phyloP scores from a whole-genome alignment of 2,113 vertebrate genomes.

The Campylomormyrus numenius region DNA sequence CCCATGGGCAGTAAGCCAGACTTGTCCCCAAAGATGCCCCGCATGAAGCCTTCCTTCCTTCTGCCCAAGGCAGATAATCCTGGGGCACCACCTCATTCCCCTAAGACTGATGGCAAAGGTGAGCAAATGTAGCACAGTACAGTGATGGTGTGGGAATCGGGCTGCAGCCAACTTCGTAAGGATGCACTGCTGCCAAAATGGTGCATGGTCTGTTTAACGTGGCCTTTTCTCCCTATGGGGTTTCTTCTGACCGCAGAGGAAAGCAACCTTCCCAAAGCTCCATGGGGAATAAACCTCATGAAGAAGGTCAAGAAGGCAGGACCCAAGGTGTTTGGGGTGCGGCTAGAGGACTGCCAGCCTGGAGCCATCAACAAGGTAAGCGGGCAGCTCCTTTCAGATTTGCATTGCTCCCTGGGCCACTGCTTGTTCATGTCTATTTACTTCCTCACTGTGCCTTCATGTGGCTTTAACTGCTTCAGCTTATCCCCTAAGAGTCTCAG shows the following conservation, averaged over 20 bases:
- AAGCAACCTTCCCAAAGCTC: conserved; percentile 60
- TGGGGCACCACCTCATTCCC: conserved; percentile 51
- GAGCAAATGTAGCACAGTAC: not conserved
- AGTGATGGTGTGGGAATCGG: not conserved
- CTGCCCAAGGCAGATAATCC: conserved; percentile 63
- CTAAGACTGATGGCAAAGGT: conserved; percentile 71
- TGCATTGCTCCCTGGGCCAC: not conserved
- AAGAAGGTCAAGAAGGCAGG: conserved; percentile 81
- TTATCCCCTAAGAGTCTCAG: not conserved
- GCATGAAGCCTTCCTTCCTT: conserved; percentile 79
- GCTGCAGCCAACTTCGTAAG: not conserved
- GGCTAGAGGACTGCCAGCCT: conserved; percentile 87
- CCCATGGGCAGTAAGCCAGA: conserved; percentile 76
- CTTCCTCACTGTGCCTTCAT: not conserved
- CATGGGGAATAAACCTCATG: conserved; percentile 92
- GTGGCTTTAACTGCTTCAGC: not conserved
- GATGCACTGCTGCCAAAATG: not conserved
- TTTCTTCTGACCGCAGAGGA: conserved; percentile 61
- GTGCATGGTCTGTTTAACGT: not conserved
- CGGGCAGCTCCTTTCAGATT: not conserved
- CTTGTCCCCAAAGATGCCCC: conserved; percentile 75
- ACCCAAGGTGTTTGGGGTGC: conserved; percentile 79
- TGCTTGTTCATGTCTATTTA: not conserved
- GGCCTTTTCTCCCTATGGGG: not conserved
- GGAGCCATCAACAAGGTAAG: conserved; percentile 80